Evolutionary conservation across 2,113 vertebrate genomes (phyloP).

Genomic region (Tursiops truncatus): DNA sequence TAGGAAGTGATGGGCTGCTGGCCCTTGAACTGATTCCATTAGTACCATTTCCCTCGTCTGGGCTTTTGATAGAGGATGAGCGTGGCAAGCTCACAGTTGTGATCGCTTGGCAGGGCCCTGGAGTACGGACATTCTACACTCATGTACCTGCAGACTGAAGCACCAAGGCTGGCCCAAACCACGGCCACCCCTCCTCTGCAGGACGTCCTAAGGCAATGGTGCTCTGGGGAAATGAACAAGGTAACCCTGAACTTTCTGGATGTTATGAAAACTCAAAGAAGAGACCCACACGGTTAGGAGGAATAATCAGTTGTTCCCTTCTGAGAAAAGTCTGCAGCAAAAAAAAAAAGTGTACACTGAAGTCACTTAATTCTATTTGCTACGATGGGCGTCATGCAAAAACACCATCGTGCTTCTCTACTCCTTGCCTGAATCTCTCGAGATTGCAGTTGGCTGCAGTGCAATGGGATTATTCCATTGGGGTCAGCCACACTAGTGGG

Average conservation of each 20-base stretch:
- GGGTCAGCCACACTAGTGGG: background rate
- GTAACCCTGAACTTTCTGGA: background rate
- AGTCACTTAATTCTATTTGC: background rate
- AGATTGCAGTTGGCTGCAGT: background rate
- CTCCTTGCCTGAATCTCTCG: background rate
- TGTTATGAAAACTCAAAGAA: background rate
- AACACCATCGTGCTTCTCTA: background rate
- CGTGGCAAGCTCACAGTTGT: background rate
- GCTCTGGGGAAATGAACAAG: too few species aligned
- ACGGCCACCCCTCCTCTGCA: rapidly evolving
- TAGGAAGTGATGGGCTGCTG: background rate
- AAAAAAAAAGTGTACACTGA: background rate
- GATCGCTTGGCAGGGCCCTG: background rate
- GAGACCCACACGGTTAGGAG: background rate
- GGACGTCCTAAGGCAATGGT: background rate
- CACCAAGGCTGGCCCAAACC: background rate
- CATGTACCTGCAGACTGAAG: background rate
- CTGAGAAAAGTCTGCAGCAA: background rate
- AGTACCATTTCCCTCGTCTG: background rate
- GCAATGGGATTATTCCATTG: background rate
- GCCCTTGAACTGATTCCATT: background rate
- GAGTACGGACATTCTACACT: rapidly evolving
- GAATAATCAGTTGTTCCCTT: background rate
- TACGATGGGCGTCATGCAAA: background rate
- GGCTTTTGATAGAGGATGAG: background rate